phyloP scores from a whole-genome alignment of 1,140 invertebrate genomes.

The Leptinotarsa lineolata region DNA sequence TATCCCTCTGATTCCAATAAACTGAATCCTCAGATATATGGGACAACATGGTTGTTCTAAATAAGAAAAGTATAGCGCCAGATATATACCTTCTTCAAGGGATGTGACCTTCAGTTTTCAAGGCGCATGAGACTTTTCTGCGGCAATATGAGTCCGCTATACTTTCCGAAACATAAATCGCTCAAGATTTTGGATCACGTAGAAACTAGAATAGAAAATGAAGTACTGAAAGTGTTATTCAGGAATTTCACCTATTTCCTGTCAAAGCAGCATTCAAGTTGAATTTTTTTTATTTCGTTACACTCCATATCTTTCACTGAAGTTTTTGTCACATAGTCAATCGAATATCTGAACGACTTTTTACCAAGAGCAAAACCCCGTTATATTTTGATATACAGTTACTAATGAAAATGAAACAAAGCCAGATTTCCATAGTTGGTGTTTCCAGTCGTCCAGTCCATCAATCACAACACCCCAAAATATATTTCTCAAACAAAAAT shows the following conservation, averaged over 20 bases:
- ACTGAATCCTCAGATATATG: not conserved
- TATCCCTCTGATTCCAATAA: not conserved
- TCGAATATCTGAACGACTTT: too few relatives aligned
- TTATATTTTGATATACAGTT: too few relatives aligned
- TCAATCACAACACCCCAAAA: too few relatives aligned
- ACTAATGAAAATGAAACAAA: too few relatives aligned
- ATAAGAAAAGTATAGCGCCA: not conserved
- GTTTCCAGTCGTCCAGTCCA: too few relatives aligned
- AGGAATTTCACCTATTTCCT: not conserved
- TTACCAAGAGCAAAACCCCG: too few relatives aligned
- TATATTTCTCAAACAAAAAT: too few relatives aligned
- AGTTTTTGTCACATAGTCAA: too few relatives aligned
- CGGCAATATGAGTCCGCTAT: conserved; percentile 5
- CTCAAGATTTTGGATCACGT: conserved; percentile 8
- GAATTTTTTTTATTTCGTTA: too few relatives aligned
- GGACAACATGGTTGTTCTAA: not conserved
- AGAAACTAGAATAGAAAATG: not conserved
- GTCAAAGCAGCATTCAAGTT: not conserved
- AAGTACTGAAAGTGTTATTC: conserved; percentile 12
- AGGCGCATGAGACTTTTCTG: not conserved
- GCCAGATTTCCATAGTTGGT: too few relatives aligned
- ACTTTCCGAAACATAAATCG: conserved; percentile 10
- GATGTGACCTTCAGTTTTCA: not conserved
- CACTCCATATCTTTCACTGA: too few relatives aligned
- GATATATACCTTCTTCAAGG: not conserved